Evolutionary conservation across 1,140 invertebrate genomes (phyloP).

Genomic region (Pogonus chalceus): DNA sequence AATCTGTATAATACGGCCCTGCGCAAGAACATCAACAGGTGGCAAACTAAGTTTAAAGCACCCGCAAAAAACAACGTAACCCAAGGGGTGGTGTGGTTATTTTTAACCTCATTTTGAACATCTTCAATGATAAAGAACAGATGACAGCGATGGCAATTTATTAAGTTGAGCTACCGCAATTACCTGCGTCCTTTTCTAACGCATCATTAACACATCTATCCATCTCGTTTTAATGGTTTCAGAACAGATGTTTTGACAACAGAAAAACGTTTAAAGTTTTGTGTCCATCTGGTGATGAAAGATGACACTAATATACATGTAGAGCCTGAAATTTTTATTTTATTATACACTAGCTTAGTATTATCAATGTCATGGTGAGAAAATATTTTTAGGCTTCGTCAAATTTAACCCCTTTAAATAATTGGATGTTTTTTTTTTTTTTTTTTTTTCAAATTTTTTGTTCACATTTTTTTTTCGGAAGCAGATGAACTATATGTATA

Average conservation of each 20-base stretch:
- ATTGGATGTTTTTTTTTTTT: too few species aligned
- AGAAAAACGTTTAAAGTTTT: background rate
- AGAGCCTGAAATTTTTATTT: too few species aligned
- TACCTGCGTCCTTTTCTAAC: background rate
- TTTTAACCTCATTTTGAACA: background rate
- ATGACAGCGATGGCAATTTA: background rate
- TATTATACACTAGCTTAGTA: too few species aligned
- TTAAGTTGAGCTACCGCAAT: background rate
- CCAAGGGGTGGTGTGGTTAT: background rate
- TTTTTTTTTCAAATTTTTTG: too few species aligned
- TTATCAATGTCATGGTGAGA: too few species aligned
- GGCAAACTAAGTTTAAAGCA: background rate
- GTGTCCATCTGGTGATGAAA: background rate
- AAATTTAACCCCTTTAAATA: too few species aligned
- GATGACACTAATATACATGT: background rate
- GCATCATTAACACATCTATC: background rate
- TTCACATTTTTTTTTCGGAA: too few species aligned
- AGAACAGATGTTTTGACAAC: background rate
- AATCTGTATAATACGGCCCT: background rate
- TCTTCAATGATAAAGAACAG: background rate
- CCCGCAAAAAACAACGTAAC: background rate
- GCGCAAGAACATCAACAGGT: background rate
- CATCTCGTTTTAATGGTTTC: background rate
- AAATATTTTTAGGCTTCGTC: too few species aligned
- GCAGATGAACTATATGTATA: too few species aligned